phyloP scores from a whole-genome alignment of 2,888 invertebrate species.

The Pollenia griseotomentosa region DNA sequence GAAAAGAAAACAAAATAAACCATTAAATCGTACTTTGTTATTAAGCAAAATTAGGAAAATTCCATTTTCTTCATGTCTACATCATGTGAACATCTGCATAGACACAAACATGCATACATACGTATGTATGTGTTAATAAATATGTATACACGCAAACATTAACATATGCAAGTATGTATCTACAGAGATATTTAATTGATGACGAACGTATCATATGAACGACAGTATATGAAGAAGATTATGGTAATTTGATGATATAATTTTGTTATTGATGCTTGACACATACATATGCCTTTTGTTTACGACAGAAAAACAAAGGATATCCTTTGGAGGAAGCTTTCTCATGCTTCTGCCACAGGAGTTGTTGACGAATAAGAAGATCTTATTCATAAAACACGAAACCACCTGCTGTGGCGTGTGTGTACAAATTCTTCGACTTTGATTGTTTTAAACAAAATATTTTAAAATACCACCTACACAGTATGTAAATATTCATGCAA shows the following conservation, averaged over 20 bases:
- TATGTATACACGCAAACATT: background rate
- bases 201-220: constrained; percentile 8
- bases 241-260: constrained; percentile 74
- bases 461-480: background rate
- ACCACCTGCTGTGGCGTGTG: background rate
- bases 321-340: background rate
- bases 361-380: background rate
- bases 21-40: constrained; percentile 41
- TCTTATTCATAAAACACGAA: background rate
- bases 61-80: background rate
- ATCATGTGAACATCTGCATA: background rate
- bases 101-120: background rate
- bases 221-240: constrained; percentile 54
- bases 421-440: background rate
- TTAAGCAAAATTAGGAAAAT: constrained; percentile 56
- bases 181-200: background rate
- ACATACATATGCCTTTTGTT: constrained; percentile 56
- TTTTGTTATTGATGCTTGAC: constrained; percentile 70
- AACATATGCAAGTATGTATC: background rate
- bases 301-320: constrained; percentile 25
- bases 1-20: background rate
- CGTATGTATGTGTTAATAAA: background rate
- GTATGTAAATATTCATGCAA: too few species aligned
- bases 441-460: constrained; percentile 13
- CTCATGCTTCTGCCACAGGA: background rate